Evolutionary conservation across 2,797 vertebrate species (phyloP).

Genomic region (Cossypha polioptera): DNA sequence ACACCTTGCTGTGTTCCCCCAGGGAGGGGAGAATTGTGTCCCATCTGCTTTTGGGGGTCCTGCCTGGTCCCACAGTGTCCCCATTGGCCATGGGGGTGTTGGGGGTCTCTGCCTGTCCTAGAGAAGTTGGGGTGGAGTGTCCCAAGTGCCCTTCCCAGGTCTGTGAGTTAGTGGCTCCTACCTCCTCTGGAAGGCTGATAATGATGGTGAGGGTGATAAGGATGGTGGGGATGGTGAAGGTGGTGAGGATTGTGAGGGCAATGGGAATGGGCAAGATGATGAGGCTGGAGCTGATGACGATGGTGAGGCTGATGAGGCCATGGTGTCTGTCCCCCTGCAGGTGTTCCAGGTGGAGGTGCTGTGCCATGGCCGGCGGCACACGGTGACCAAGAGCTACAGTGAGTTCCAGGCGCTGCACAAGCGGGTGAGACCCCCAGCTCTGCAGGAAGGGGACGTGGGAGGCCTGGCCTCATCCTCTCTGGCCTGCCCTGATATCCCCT

Average conservation of each 20-base stretch:
- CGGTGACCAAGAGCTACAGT: constrained; percentile 82
- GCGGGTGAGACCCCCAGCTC: constrained; percentile 71
- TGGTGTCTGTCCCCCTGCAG: constrained; percentile 43
- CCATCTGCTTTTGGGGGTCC: background rate
- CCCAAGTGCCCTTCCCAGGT: too few relatives aligned
- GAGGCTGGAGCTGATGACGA: too few relatives aligned
- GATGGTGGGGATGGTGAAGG: fast-evolving
- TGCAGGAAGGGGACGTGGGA: too few relatives aligned
- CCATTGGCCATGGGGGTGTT: fast-evolving
- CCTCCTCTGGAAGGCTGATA: background rate
- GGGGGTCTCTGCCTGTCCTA: background rate
- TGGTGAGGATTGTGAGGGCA: too few relatives aligned
- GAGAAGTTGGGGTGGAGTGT: background rate
- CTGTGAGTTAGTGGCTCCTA: background rate
- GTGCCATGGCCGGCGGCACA: constrained; percentile 89
- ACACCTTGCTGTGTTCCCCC: background rate
- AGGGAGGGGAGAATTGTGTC: too few relatives aligned
- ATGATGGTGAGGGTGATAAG: fast-evolving
- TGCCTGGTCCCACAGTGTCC: background rate
- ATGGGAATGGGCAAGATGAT: background rate
- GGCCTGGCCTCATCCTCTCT: fast-evolving
- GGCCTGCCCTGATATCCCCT: background rate
- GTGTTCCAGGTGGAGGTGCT: constrained; percentile 89
- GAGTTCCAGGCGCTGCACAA: constrained; percentile 93
- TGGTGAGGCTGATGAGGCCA: background rate